Base-by-base conservation (phyloP, 2,113 vertebrate genomes). In the Poeciliopsis prolifica region DNA sequence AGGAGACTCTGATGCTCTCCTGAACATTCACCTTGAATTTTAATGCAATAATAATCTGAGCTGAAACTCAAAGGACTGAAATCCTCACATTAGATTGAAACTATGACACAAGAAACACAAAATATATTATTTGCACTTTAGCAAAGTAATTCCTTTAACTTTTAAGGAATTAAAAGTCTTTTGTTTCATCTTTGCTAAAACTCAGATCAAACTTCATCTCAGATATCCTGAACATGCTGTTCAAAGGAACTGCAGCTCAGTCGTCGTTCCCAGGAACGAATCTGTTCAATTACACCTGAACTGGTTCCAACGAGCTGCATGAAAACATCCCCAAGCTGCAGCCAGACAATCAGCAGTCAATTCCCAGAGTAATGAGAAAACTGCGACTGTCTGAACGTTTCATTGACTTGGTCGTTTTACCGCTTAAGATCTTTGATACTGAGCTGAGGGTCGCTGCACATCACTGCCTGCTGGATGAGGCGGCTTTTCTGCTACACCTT, bases 351-450 rank as follows among this genome's bases (percentile, higher is more conserved):
- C 71, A 71, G 6, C 71, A 44, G 42, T n/a, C 48, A 14, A 54
- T 65, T 42, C 48, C 19, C 33, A 17, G 12, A 48, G 35, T 82
- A 82, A 79, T 73, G 76, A 76, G 60, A 44, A 82, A 72, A 42
- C 72, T 0, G 75, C 0, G 61, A 12, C 79, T 48, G 61, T 64
- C 51, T 73, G 54, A 79, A 44, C 61, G 72, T 76, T 40, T 86
- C 84, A 64, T 70, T 74, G 76, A 60, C 76, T 31, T 31, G 54
- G 75, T 30, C 24, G 24, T 64, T 58, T 72, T 22, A 0, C 73
- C 37, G 0, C 40, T 81, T 65, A 33, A 28, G 29, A 63, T 24
- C 63, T 44, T 77, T 71, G 29, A 73, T 80, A 65, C 28, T 64
- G n/a, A 61, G 51, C 60, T 9, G 69, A 65, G 65, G 61, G n/a